A percentile compares a stretch with the other conserved stretches of the same genome.
These are phyloP conservation scores for Phaenicophaeus curvirostris DNA, from an alignment of 2,797 vertebrate genomes.

Conservation along the genomic window DNA sequence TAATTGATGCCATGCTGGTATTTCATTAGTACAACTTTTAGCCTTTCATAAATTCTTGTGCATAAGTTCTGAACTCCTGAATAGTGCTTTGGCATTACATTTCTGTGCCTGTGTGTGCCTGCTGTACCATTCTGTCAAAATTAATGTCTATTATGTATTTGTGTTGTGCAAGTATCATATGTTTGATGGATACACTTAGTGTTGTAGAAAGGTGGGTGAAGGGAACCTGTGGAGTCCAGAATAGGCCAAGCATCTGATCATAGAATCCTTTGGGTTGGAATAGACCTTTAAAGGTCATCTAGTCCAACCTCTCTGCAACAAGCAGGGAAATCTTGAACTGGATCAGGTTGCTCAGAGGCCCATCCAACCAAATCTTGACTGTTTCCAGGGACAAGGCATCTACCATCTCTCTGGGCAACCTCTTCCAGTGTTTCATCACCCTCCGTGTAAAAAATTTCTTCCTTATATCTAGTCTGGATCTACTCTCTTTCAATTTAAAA, in stretches of 20 bases:
- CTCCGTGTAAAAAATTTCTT: neutral
- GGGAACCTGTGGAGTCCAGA: neutral
- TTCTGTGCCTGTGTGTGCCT: neutral
- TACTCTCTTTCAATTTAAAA: neutral
- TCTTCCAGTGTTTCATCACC: neutral
- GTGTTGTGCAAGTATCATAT: neutral
- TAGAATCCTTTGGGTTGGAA: neutral
- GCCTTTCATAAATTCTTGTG: neutral
- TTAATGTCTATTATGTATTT: neutral
- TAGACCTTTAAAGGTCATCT: neutral
- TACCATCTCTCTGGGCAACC: neutral
- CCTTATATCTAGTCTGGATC: neutral
- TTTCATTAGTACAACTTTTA: neutral
- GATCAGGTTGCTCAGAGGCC: neutral
- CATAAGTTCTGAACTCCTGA: neutral
- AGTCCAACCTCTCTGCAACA: neutral
- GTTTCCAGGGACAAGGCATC: neutral
- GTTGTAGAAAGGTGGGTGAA: neutral
- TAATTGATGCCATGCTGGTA: neutral
- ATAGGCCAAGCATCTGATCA: neutral
- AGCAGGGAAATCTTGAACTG: neutral
- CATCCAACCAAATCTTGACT: neutral
- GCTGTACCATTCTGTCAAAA: neutral
- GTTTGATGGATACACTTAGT: neutral
- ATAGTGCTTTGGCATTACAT: neutral